Evolutionary conservation across 2,113 vertebrate genomes (phyloP), one percentile per base, ranked within the genome.

Genomic region (Channa argus): DNA sequence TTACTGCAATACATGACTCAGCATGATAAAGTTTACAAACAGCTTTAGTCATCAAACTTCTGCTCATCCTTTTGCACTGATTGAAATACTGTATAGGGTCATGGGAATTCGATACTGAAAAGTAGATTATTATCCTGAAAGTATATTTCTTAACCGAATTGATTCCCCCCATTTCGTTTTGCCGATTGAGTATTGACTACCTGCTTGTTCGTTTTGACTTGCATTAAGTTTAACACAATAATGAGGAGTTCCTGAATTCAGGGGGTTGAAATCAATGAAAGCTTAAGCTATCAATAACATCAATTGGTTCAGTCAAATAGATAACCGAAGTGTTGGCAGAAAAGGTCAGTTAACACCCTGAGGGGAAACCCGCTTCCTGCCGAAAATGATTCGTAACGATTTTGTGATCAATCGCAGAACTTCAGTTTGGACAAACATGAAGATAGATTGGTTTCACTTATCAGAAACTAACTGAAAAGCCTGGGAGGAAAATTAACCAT

Each of bases 291-390:
- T 24, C 11, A 24, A 24, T 24, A 56, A 50, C 39, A 63, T 69
- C 45, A 39, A 58, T 49, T 14, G 11, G 12, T 54, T 61, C 66
- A 60, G 52, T 71, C 61, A 53, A 70, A 67, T 8, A 49, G 13
- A 47, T 37, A 14, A 13, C 39, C 6, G n/a, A 63, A 9, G 12
- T 6, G 11, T 24, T 14, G 43, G 8, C 5, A 56, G 80, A 66
- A 58, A 74, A 51, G 13, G 39, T 49, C 60, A 34, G 46, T 15
- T 59, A 62, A 33, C 15, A 46, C 37, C 70, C 46, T 53, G 5
- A 47, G 60, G 53, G 37, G 50, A 67, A 58, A 84, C 66, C 10
- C 8, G 45, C 50, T 56, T 61, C 65, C 44, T 9, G 37, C 53
- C 54, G 56, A 2, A 71, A 56, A 55, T 51, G 45, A 15, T 44